A percentile compares a stretch with the other conserved stretches of the same genome.
Conservation (phyloP, 2,113 vertebrate genomes). For the Otus sunia region DNA sequence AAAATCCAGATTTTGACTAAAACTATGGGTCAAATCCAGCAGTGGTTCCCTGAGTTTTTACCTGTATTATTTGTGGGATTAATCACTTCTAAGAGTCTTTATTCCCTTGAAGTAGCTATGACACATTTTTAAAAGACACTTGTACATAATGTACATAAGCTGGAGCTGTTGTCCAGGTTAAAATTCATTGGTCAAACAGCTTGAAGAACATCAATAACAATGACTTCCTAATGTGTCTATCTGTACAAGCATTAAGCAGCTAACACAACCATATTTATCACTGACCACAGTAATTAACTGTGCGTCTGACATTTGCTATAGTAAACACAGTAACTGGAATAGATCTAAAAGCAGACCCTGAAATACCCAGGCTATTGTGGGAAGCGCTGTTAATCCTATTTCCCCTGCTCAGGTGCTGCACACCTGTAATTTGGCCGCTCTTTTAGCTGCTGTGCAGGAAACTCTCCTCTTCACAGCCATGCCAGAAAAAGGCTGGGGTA, state of each 20-base stretch:
- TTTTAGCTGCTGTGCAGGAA: not conserved
- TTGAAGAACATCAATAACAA: not conserved
- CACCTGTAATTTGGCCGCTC: not conserved
- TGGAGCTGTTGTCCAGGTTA: not conserved
- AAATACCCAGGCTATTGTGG: no score
- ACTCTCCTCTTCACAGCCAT: not conserved
- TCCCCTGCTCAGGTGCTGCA: not conserved
- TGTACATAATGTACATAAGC: not conserved
- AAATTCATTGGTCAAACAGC: not conserved
- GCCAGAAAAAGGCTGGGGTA: not conserved
- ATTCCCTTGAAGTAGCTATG: not conserved
- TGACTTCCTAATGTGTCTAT: fast-evolving
- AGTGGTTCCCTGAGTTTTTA: not conserved
- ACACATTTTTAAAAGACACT: not conserved
- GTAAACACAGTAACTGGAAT: not conserved
- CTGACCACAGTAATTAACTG: not conserved
- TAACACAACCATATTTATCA: not conserved
- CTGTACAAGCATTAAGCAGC: not conserved
- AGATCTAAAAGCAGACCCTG: not conserved
- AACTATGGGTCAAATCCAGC: not conserved
- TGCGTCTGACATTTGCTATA: not conserved
- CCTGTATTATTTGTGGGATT: not conserved
- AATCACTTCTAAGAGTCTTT: not conserved
- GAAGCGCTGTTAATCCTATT: not conserved
- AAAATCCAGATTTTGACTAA: not conserved